Base-by-base conservation (phyloP, 2,113 vertebrate genomes). In the Ceyx cyanopectus region DNA sequence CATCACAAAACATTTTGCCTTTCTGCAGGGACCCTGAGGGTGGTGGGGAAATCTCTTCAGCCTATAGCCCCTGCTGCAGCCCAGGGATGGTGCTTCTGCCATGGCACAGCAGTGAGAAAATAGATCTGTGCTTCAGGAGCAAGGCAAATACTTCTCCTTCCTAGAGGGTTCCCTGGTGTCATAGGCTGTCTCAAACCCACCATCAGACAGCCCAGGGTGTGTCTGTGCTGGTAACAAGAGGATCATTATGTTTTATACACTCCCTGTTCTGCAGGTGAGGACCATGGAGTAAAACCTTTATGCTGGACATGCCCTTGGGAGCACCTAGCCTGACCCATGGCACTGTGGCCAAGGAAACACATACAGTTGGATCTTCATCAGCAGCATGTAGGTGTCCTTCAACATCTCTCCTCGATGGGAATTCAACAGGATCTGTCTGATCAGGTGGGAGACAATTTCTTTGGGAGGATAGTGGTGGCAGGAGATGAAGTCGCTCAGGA, bases 291-390 rank as follows among this genome's bases (percentile, higher is more conserved):
- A 56, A 30, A 86, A 63, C 19, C n/a, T 46, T 82, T 50, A 50
- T 3, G 5, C 48, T 78, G 40, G 40, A 29, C 53, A 85, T 57
- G 30, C 16, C 43, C 43, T 57, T 2, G 0, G 37, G 53, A 85
- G 17, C 46, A 90, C 43, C 58, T 12, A 72, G 26, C 50, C 40
- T 81, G 51, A 32, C 68, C 29, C 22, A 72, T 14, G 40, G 20
- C 67, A 40, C 6, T 0, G 0, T 24, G 27, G 60, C 54, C 54
- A 74, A 67, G 53, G 37, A 19, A 89, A 74, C 43, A 93, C 98
- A 29, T 97, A 99, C 99, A 98, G 98, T 93, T 99, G 99, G 69
- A 98, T 98, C 96, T 98, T 99, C 98, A 99, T 98, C 60, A 99
- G 97, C 53, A 99, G 96, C 85, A 97, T 97, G 94, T 98, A 99